phyloP scores from a whole-genome alignment of 2,797 vertebrate species.

The Schizothorax lantsangensis region DNA sequence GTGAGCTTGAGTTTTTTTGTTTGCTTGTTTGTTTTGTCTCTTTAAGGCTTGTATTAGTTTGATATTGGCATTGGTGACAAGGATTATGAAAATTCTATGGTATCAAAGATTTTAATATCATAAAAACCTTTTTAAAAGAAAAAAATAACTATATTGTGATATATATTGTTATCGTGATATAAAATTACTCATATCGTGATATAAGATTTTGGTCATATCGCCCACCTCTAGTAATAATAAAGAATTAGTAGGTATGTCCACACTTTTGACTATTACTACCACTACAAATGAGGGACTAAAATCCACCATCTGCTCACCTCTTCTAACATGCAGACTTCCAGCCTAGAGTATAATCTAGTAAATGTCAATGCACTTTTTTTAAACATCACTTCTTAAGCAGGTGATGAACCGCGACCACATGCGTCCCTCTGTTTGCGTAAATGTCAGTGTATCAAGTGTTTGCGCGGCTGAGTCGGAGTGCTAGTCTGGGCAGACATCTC shows the following conservation, averaged over 20 bases:
- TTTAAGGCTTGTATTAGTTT: no score
- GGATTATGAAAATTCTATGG: no score
- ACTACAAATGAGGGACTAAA: background rate
- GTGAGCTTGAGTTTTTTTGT: no score
- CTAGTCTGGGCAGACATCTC: constrained; percentile 28
- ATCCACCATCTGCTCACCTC: background rate
- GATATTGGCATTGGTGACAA: no score
- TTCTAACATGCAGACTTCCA: constrained; percentile 15
- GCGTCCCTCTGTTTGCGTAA: constrained; percentile 27
- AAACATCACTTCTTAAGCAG: constrained; percentile 29
- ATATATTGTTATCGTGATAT: no score
- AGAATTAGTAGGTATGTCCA: background rate
- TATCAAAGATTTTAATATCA: no score
- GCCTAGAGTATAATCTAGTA: constrained; percentile 3
- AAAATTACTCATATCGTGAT: no score
- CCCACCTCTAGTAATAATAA: background rate
- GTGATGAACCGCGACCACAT: constrained; percentile 9
- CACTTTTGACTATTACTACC: background rate
- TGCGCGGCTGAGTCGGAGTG: constrained; percentile 1
- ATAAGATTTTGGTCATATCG: no score
- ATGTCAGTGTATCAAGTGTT: constrained; percentile 31
- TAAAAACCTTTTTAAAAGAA: no score
- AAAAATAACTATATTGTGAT: no score
- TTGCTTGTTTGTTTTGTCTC: no score
- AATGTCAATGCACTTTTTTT: constrained; percentile 32